Evolutionary conservation across 2,797 vertebrate species (phyloP).

Genomic region (Sitta carolinensis): DNA sequence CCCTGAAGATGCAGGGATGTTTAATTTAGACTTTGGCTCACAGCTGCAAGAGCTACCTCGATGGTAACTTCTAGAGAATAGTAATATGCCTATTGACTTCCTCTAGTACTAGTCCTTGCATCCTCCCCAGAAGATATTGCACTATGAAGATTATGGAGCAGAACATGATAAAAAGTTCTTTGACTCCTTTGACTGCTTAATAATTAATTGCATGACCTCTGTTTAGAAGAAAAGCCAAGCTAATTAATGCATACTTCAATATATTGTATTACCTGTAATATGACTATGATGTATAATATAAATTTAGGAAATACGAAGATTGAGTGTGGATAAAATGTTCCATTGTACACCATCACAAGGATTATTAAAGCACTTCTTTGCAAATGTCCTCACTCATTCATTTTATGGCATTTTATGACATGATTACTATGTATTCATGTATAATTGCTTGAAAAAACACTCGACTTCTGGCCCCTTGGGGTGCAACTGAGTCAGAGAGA

Average conservation of each 20-base stretch:
- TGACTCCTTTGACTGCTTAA: conserved; percentile 55
- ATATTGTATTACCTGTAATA: conserved; percentile 1
- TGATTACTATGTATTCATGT: conserved; percentile 21
- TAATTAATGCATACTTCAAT: conserved; percentile 51
- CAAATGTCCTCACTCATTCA: conserved; percentile 43
- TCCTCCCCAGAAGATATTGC: background rate
- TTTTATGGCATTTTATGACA: conserved; percentile 31
- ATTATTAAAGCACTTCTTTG: conserved; percentile 30
- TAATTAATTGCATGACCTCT: conserved; percentile 37
- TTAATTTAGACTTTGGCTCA: background rate
- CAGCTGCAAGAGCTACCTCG: background rate
- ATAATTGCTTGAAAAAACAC: conserved; percentile 56
- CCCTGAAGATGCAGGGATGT: background rate
- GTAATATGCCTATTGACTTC: background rate
- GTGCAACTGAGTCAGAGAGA: background rate
- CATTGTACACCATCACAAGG: background rate
- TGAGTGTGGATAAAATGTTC: conserved; percentile 1
- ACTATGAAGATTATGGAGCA: conserved; percentile 23
- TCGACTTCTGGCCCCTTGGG: conserved; percentile 17
- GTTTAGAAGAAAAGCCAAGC: conserved; percentile 19
- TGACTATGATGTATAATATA: background rate
- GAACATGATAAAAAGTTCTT: conserved; percentile 28
- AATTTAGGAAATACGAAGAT: conserved; percentile 46
- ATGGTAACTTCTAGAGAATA: background rate
- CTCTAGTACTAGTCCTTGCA: background rate